phyloP scores from a whole-genome alignment of 2,888 invertebrate species.

The Sesia apiformis region DNA sequence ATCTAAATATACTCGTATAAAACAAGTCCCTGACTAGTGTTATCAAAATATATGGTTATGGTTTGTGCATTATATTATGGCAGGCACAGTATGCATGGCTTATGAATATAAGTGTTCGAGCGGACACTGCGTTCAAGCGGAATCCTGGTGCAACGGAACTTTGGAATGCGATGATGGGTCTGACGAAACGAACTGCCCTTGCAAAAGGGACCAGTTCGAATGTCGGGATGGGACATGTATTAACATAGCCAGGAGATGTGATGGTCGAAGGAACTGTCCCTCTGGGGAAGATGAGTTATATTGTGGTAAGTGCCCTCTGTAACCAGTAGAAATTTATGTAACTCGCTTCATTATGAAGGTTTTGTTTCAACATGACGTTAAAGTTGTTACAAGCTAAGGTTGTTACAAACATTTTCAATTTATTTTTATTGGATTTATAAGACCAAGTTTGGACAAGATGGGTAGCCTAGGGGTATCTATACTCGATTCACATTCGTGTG shows the following conservation, averaged over 20 bases:
- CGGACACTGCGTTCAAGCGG: constrained; percentile 75
- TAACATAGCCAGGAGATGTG: constrained; percentile 76
- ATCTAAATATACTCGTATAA: too few relatives aligned
- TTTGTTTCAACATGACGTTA: too few relatives aligned
- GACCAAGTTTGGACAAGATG: too few relatives aligned
- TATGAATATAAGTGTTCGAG: constrained; percentile 77
- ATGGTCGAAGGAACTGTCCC: constrained; percentile 75
- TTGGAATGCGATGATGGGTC: constrained; percentile 69
- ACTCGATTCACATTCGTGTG: too few relatives aligned
- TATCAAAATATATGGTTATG: constrained; percentile 38
- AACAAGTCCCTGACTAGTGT: too few relatives aligned
- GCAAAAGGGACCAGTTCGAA: constrained; percentile 65
- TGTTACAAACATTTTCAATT: too few relatives aligned
- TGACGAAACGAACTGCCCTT: constrained; percentile 53
- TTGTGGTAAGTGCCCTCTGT: constrained; percentile 47
- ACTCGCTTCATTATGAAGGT: too few relatives aligned
- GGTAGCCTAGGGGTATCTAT: too few relatives aligned
- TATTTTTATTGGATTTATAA: too few relatives aligned
- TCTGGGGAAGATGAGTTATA: constrained; percentile 77
- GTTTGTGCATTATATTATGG: constrained; percentile 42
- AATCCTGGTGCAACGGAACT: constrained; percentile 68
- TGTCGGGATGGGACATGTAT: constrained; percentile 81
- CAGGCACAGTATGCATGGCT: constrained; percentile 70
- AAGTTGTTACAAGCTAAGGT: too few relatives aligned
- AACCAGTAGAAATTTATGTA: too few relatives aligned